These are phyloP conservation scores for Morus bassanus DNA, from an alignment of 2,797 vertebrate genomes.

Conservation along the genomic window DNA sequence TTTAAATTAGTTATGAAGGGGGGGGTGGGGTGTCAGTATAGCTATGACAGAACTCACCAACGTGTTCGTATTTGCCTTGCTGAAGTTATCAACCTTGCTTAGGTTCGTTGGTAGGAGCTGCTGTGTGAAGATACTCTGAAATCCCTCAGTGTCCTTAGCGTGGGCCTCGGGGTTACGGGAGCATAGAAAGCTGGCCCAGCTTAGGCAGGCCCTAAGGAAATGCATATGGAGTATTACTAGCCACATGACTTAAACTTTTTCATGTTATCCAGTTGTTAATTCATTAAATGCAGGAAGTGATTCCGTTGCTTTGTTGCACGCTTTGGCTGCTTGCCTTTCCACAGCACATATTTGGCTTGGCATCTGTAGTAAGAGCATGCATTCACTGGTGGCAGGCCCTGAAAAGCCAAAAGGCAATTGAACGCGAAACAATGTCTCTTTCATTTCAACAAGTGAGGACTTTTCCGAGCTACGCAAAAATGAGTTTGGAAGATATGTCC, in stretches of 20 bases:
- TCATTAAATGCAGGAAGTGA: background rate
- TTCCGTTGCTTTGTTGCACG: background rate
- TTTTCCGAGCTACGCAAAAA: background rate
- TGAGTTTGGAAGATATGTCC: background rate
- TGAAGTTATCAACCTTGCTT: background rate
- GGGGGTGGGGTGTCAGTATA: background rate
- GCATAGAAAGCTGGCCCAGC: background rate
- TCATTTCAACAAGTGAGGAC: background rate
- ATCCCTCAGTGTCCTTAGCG: accelerated
- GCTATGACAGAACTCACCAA: background rate
- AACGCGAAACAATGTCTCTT: background rate
- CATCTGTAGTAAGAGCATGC: background rate
- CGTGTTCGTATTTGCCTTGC: background rate
- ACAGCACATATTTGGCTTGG: background rate
- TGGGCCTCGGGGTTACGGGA: accelerated
- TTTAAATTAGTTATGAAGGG: background rate
- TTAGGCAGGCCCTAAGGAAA: background rate
- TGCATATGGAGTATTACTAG: background rate
- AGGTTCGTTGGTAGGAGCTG: background rate
- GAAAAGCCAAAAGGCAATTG: background rate
- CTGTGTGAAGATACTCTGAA: background rate
- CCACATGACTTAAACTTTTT: background rate
- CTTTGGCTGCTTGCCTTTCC: background rate
- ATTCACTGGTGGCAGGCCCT: background rate
- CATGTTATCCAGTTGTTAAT: background rate